These are phyloP conservation scores for Cerastis leucographa DNA, from an alignment of 2,888 invertebrate species.

Conservation along the genomic window DNA sequence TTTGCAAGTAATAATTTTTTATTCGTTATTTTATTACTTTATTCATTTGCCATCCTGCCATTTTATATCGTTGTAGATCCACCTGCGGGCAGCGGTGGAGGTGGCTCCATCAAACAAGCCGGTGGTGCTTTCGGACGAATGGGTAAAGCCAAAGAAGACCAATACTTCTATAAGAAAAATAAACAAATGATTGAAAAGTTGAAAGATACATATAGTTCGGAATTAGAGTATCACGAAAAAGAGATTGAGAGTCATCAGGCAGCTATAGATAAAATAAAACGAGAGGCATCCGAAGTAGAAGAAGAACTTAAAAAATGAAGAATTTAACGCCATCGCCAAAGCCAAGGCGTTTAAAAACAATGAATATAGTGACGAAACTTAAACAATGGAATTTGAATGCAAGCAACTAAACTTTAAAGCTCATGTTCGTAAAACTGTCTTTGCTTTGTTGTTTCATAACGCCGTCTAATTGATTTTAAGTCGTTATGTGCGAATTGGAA, in stretches of 20 bases:
- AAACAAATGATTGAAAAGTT: neutral
- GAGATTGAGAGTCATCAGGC: neutral
- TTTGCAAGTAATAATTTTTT: neutral
- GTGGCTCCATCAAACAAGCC: conserved; percentile 28
- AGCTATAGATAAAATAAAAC: conserved; percentile 7
- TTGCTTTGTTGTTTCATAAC: neutral
- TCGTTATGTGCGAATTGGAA: neutral
- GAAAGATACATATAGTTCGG: neutral
- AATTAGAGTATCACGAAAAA: neutral
- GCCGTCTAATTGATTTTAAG: neutral
- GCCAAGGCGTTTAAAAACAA: neutral
- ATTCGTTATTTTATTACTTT: neutral
- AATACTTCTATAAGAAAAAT: conserved; percentile 30
- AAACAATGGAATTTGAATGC: neutral
- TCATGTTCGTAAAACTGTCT: neutral
- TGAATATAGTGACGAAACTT: neutral
- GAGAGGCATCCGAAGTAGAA: neutral
- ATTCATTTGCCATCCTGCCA: neutral
- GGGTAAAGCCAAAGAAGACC: conserved; percentile 27
- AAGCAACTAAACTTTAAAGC: neutral
- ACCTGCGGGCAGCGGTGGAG: neutral
- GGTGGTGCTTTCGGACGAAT: conserved; percentile 27
- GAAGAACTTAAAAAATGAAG: neutral
- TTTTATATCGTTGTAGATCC: neutral
- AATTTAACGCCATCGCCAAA: neutral